A percentile compares a stretch with the other conserved stretches of the same genome.
phyloP scores from a whole-genome alignment of 1,140 invertebrate genomes.

The Drosophila burlai region DNA sequence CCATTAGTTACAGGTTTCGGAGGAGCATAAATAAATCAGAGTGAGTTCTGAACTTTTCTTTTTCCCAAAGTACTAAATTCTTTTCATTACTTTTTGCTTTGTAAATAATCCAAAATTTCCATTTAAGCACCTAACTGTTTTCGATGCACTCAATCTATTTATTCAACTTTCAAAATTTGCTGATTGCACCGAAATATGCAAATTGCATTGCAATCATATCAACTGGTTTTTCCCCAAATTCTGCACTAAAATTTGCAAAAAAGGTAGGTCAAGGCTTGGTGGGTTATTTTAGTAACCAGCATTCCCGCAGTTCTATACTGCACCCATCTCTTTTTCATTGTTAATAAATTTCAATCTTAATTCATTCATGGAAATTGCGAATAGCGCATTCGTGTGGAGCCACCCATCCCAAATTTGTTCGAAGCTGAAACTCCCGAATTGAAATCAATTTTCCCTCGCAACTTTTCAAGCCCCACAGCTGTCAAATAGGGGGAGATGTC shows the following conservation, averaged over 20 bases:
- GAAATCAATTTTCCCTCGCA: constrained; percentile 63
- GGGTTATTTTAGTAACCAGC: constrained; percentile 1
- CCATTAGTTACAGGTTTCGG: background rate
- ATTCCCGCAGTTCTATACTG: background rate
- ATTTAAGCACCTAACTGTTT: background rate
- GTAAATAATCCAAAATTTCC: background rate
- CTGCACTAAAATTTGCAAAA: background rate
- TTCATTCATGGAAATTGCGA: constrained; percentile 41
- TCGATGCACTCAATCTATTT: constrained; percentile 24
- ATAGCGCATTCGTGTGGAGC: background rate
- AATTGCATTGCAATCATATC: constrained; percentile 35
- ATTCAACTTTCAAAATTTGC: constrained; percentile 29
- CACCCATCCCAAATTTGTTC: constrained; percentile 14
- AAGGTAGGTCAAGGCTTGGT: constrained; percentile 21
- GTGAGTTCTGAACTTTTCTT: background rate
- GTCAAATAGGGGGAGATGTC: constrained; percentile 18
- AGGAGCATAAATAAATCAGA: background rate
- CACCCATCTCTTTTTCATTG: constrained; percentile 28
- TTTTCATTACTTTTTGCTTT: background rate
- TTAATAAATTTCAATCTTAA: constrained; percentile 47
- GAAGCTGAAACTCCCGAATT: constrained; percentile 17
- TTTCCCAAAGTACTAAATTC: no score
- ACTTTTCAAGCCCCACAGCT: constrained; percentile 43
- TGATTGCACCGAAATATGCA: constrained; percentile 37
- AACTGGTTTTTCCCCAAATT: background rate